Base-by-base conservation (phyloP, 2,113 vertebrate genomes). In the Argyrosomus japonicus region DNA sequence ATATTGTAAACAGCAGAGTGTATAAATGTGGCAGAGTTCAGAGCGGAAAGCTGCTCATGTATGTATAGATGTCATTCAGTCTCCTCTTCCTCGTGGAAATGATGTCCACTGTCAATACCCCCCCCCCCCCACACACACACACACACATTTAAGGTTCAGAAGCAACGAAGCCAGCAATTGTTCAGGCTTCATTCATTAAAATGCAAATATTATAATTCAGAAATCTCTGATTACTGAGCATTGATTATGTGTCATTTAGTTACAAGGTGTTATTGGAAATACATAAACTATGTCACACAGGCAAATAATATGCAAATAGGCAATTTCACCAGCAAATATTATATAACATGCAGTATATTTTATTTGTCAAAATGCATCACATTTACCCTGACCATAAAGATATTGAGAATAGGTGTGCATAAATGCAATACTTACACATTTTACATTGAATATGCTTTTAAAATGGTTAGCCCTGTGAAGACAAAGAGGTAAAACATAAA, bases 1-100 rank as follows among this genome's bases (percentile, higher is more conserved):
- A 97, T 97, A 97, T 97, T 97, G 97, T 98, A 98, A 98, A 98
- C 95, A 97, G 97, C 94, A 90, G 95, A 95, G 96, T 96, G 95
- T 96, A 96, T 97, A 96, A 97, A 97, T 94, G 96, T 96, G 96
- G 96, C 94, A 96, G 96, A 95, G 96, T 96, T 95, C 94, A 93
- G 94, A 94, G 95, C 95, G 95, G 95, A 94, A 94, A 95, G 95
- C 95, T 94, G 93, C 89, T 90, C 67, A 3, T 91, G 82, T 80
- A 77, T 89, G 81, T 91, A 91, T 91, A 76, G 91, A 89, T 90
- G 95, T 94, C 77, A 87, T 77, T 81, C 87, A 75, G 50, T n/a
- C 77, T 95, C 94, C 93, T 70, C 95, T 94, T 94, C 95, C 95
- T 94, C 94, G 95, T 96, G 95, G 95, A 95, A 96, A 97, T 95